Evolutionary conservation across 1,140 invertebrate genomes (phyloP), one percentile per base, ranked within the genome.

Genomic region (Listronotus bonariensis): DNA sequence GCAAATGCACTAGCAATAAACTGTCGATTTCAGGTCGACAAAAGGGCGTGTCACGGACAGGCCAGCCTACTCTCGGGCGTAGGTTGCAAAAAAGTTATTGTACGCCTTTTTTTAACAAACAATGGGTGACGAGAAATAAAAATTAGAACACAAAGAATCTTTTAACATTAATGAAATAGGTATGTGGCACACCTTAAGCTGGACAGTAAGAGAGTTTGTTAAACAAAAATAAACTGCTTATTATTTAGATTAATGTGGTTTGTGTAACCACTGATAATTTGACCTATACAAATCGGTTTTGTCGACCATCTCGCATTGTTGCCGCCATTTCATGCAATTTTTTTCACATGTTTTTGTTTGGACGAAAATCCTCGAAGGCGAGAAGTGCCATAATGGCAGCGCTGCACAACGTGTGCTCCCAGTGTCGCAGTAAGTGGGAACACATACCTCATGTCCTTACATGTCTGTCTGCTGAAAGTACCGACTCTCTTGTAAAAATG

Each of bases 361-460:
- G 58, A 41, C 49, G 34, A 43, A 56, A 57, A 34, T 52, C 58
- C 32, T 49, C 53, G 61, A 77, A 78, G 77, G 75, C 76, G 54
- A 76, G 76, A 76, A 74, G 76, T 77, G 76, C 76, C 76, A 72
- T 78, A 66, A 68, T 77, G 74, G 68, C 74, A 60, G 72, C 74
- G 67, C 66, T 77, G 57, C 74, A 77, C 67, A 75, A 68, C 64
- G 66, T 78, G 52, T 77, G 72, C 67, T 76, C 75, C 12, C 76
- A 74, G 65, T 76, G 74, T 71, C 76, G 77, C 74, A 78, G 77
- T 78, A 78, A 78, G 77, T 78, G 59, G 64, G 59, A 69, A 54
- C 41, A 59, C 59, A 55, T 53, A 59, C 32, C 53, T 53, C 34
- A 36, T 36, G 34, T 36, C 34, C 34, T 36, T 36, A 36, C 34